Percentiles rank a stretch among this genome's conserved stretches.
Conservation (phyloP, 2,888 invertebrate species). For the Tenthredo distinguenda region DNA sequence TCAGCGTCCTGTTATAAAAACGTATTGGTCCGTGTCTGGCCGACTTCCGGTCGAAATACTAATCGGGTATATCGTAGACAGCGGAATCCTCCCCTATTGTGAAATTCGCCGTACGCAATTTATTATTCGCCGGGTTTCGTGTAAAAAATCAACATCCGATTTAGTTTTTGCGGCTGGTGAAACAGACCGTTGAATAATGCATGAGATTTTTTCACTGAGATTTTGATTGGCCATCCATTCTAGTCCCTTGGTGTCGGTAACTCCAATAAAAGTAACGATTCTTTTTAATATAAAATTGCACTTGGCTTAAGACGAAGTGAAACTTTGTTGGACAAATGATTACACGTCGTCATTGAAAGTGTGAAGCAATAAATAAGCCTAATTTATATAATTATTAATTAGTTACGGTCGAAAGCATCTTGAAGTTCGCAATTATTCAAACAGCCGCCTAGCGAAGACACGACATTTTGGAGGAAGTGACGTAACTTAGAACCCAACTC, state of each 20-base stretch:
- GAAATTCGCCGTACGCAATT: conserved; percentile 9
- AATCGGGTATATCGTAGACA: conserved; percentile 19
- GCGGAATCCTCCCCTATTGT: conserved; percentile 3
- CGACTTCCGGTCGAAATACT: conserved; percentile 6
- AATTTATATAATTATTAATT: conserved; percentile 29
- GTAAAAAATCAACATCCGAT: conserved; percentile 29
- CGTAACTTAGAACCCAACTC: conserved; percentile 20
- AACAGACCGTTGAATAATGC: conserved; percentile 14
- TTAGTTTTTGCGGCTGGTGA: conserved; percentile 17
- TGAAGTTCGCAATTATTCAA: conserved; percentile 25
- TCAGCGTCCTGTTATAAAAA: background rate
- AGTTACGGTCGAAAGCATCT: background rate
- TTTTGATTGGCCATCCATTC: background rate
- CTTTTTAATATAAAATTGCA: background rate
- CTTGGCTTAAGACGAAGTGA: background rate
- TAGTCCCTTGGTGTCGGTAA: background rate
- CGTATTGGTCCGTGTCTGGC: background rate
- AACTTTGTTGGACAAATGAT: background rate
- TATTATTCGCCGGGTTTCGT: conserved; percentile 13
- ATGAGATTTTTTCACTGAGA: background rate
- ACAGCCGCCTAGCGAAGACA: background rate
- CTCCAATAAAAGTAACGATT: background rate
- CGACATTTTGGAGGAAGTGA: conserved; percentile 20
- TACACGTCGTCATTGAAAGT: background rate
- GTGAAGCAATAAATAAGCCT: background rate